Evolutionary conservation across 64 coral and sea anemone genomes (phyloP).

Genomic region (Montipora cactus): DNA sequence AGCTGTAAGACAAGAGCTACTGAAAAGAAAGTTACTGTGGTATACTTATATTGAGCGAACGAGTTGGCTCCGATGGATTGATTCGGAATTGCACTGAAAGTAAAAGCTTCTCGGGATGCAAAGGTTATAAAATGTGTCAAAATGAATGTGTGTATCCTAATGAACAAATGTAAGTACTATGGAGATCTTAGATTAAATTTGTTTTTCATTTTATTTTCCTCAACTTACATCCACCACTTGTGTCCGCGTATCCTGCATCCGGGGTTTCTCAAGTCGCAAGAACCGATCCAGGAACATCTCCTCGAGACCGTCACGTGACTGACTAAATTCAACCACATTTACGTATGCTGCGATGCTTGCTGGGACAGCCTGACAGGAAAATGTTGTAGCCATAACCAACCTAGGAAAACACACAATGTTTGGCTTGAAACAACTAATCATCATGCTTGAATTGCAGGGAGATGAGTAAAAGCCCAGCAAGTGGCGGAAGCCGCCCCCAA

Average conservation of each 20-base stretch:
- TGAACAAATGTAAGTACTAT: too few relatives aligned
- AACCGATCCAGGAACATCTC: slow-evolving; percentile 96
- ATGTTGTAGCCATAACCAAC: slow-evolving; percentile 92
- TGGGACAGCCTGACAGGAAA: slow-evolving; percentile 69
- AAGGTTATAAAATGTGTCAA: too few relatives aligned
- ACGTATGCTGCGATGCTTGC: slow-evolving; percentile 81
- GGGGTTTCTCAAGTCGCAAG: slow-evolving; percentile 91
- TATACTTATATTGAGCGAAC: too few relatives aligned
- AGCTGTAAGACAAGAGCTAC: too few relatives aligned
- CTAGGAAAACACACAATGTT: background rate
- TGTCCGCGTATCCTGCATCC: slow-evolving; percentile 92
- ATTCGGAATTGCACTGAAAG: too few relatives aligned
- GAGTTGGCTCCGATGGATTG: too few relatives aligned
- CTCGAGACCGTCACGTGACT: slow-evolving; percentile 97
- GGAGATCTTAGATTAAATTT: too few relatives aligned
- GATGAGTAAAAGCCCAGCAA: background rate
- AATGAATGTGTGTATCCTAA: too few relatives aligned
- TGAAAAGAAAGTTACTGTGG: too few relatives aligned
- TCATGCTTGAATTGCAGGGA: background rate
- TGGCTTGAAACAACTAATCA: background rate
- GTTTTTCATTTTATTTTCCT: background rate
- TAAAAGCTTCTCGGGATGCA: too few relatives aligned
- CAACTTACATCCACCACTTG: slow-evolving; percentile 79
- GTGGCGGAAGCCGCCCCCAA: too few relatives aligned
- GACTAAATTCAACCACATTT: slow-evolving; percentile 89